Conservation (phyloP, 2,113 vertebrate genomes). For the Semnopithecus entellus region DNA sequence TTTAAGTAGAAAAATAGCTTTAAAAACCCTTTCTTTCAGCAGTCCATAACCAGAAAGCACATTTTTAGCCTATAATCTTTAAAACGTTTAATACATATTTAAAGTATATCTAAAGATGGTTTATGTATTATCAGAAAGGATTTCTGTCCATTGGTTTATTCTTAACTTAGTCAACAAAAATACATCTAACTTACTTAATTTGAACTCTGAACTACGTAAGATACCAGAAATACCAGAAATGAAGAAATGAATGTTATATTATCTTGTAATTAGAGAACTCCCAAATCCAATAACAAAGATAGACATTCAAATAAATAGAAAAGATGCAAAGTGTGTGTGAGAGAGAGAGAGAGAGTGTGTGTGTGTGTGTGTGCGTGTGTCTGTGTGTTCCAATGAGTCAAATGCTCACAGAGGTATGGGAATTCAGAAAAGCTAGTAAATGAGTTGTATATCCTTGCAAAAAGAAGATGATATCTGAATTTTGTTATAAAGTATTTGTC, state of each 20-base stretch:
- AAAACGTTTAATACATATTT: not conserved
- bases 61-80: not conserved
- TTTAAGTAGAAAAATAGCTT: not conserved
- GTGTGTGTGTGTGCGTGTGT: not conserved
- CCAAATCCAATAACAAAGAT: not conserved
- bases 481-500: not conserved
- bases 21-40: not conserved
- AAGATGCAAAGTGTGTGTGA: not conserved
- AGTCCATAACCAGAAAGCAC: not conserved
- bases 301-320: not conserved
- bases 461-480: not conserved
- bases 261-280: not conserved
- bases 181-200: not conserved
- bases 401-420: not conserved
- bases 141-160: not conserved
- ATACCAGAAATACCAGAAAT: not conserved
- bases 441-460: not conserved
- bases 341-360: not conserved
- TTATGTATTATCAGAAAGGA: not conserved
- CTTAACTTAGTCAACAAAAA: not conserved
- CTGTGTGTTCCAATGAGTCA: not conserved
- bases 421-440: not conserved
- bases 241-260: not conserved
- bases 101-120: not conserved
- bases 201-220: not conserved